Evolutionary conservation across 2,888 invertebrate genomes (phyloP), one percentile per base, ranked within the genome.

Genomic region (Tanytarsus gracilentus): DNA sequence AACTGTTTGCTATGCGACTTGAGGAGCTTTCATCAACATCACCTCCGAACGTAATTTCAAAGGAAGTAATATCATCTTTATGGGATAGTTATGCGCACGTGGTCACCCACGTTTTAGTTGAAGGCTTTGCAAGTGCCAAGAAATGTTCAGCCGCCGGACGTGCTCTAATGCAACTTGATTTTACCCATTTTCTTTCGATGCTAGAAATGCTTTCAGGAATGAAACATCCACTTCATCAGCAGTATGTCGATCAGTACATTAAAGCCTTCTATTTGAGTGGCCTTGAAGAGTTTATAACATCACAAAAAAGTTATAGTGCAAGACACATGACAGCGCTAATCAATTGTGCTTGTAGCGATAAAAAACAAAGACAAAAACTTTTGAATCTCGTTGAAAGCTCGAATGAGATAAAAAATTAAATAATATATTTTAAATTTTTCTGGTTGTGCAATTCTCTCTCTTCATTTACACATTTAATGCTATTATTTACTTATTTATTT

Each of bases 131-230:
- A 0, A 86, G 85, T 67, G 88, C 91, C 0, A 91, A 88, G 63
- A 95, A 93, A 71, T 99, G 99, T 73, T 88, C 94, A 0, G 93
- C 94, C 66, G 97, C 94, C 23, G 99, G 99, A 0, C 77, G 99
- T 36, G 98, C 95, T 0, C 74, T 99, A 8, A 99, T 99, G 98
- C 97, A 97, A 70, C 76, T 99, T 21, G 99, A 99, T 77, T 97
- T 94, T 69, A 90, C 94, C 6, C 97, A 98, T 71, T 84, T 97
- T 63, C 81, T 94, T 65, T 84, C 90, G 21, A 94, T 96, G 70
- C 77, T 93, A 56, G 95, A 97, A 72, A 84, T 87, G 68, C 83
- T 96, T 60, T 87, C 93, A 0, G 82, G 83, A 1, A 70, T 93
- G 6, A 85, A 85, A 68, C 94, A 94, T 2, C 78, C 93, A 14